Percentiles rank a stretch among this genome's conserved stretches.
Evolutionary conservation across 2,888 invertebrate species (phyloP).

Genomic region (Lasioglossum figueresi): DNA sequence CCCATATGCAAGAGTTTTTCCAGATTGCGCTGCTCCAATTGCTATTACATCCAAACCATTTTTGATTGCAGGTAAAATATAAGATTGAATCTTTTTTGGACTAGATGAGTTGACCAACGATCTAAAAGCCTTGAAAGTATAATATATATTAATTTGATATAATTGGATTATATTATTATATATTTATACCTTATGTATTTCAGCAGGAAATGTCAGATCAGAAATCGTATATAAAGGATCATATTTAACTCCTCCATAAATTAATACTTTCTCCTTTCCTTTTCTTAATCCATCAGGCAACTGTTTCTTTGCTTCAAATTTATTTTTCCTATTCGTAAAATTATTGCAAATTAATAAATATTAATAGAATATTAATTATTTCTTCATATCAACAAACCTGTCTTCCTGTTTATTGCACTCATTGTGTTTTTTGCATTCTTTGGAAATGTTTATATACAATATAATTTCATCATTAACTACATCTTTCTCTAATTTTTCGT

Average conservation of each 20-base stretch:
- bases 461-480: conserved; percentile 12
- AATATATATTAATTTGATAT: background rate
- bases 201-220: conserved; percentile 73
- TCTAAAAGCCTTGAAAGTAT: conserved; percentile 57
- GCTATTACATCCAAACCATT: conserved; percentile 88
- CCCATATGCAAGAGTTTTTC: conserved; percentile 90
- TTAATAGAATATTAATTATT: background rate
- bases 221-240: conserved; percentile 68
- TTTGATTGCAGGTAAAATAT: conserved; percentile 89
- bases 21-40: conserved; percentile 86
- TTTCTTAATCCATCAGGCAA: background rate
- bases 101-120: conserved; percentile 33
- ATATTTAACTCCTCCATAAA: conserved; percentile 69
- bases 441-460: conserved; percentile 18
- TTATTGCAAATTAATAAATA: conserved; percentile 3
- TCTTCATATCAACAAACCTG: conserved; percentile 33
- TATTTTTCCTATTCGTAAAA: background rate
- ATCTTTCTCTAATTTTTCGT: conserved; percentile 18
- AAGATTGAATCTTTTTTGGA: conserved; percentile 86
- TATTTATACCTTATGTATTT: conserved; percentile 69
- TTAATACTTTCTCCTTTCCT: conserved; percentile 70
- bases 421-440: background rate
- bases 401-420: background rate
- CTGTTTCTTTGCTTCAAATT: background rate
- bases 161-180: conserved; percentile 4